Evolutionary conservation across 2,888 invertebrate species (phyloP), one percentile per base, ranked within the genome.

Genomic region (Diarsia rubi): DNA sequence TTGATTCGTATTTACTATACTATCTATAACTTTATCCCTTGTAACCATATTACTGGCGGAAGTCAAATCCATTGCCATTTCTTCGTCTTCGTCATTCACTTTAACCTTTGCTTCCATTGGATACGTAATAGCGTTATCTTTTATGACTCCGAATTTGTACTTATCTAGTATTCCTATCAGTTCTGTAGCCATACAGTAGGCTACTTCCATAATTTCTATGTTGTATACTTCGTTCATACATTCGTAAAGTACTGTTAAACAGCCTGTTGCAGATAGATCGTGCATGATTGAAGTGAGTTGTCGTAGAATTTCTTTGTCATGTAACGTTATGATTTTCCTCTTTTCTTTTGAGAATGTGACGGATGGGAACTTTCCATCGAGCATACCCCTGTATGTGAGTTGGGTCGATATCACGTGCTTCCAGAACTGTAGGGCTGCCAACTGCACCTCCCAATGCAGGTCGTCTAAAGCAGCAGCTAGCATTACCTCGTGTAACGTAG

Each of bases 371-470:
- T 94, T 96, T 0, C 98, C 98, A 88, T 98, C 98, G 24, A 98
- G 97, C 97, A 98, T 98, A 57, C 98, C 98, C 91, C 89, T 86
- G 57, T 91, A 73, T 4, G 84, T 81, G 2, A 92, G 78, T n/a
- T 97, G 97, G 5, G 96, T 96, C 42, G 95, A 94, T 59, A 98
- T 97, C 24, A 97, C 97, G 65, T 96, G 93, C 65, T 96, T 95
- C 98, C 98, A 98, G 86, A 97, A 98, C 67, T 95, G 91, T 1
- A 98, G 88, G 0, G 98, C 97, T 69, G 97, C 97, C 3, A 97
- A 92, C 92, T 98, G 98, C 0, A 98, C 98, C 92, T 98, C 98
- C 98, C 98, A 98, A 88, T 98, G 97, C 21, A 98, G 93, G 92
- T 98, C 98, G 21, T 96, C 94, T 0, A 97, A 94, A 0, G 97